Evolutionary conservation across 2,888 invertebrate species (phyloP).

Genomic region (Drosophila kambysellisi): DNA sequence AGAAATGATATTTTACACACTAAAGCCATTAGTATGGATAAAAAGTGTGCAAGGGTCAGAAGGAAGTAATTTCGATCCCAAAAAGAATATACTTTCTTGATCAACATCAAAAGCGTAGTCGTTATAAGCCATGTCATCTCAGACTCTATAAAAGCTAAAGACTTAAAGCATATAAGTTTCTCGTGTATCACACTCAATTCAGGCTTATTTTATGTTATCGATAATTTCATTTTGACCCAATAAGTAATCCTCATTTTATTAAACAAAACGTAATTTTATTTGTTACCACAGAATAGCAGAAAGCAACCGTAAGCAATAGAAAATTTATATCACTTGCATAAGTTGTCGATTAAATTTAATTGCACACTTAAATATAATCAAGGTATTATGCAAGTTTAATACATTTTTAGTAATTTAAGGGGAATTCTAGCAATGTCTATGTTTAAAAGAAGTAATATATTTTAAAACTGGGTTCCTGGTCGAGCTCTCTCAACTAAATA

Average conservation of each 20-base stretch:
- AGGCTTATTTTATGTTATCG: background rate
- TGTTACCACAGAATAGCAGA: background rate
- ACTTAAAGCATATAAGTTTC: background rate
- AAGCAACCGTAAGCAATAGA: background rate
- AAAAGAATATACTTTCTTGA: background rate
- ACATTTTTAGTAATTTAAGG: background rate
- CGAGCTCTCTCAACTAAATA: background rate
- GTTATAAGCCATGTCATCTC: background rate
- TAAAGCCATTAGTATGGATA: background rate
- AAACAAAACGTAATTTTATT: background rate
- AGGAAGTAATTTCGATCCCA: background rate
- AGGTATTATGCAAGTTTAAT: background rate
- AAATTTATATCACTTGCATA: background rate
- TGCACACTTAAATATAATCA: background rate
- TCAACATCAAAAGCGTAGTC: background rate
- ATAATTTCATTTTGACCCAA: background rate
- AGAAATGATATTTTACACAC: background rate
- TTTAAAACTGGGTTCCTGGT: background rate
- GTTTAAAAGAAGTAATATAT: background rate
- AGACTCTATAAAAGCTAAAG: background rate
- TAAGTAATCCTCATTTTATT: background rate
- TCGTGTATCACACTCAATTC: background rate
- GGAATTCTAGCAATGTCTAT: background rate
- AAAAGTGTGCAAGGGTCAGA: background rate
- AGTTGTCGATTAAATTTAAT: background rate